Evolutionary conservation across 2,888 invertebrate species (phyloP).

Genomic region (Polydrusus tereticollis): DNA sequence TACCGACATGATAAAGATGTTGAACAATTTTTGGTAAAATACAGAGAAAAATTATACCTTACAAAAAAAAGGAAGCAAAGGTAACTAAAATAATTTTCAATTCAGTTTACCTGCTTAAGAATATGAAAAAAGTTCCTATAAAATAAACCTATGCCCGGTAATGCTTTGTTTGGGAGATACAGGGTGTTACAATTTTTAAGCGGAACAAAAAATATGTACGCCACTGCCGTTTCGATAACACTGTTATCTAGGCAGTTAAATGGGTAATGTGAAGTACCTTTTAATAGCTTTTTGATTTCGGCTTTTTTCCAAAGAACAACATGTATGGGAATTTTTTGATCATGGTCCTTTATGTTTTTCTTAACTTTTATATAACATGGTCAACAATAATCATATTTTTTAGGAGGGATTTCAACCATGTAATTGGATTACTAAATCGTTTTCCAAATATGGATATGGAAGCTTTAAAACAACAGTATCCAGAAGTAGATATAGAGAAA

Average conservation of each 20-base stretch:
- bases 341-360: too few species aligned
- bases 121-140: too few species aligned
- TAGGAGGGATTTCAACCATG: slow-evolving; percentile 76
- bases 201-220: too few species aligned
- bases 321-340: too few species aligned
- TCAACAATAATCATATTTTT: slow-evolving; percentile 31
- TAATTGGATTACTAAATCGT: slow-evolving; percentile 77
- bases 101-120: too few species aligned
- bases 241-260: too few species aligned
- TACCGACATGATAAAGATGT: slow-evolving; percentile 74
- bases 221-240: too few species aligned
- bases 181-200: slow-evolving; percentile 56
- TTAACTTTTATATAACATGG: too few species aligned
- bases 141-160: too few species aligned
- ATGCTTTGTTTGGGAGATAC: too few species aligned
- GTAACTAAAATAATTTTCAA: slow-evolving; percentile 59
- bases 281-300: background rate
- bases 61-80: slow-evolving; percentile 72
- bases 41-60: slow-evolving; percentile 76
- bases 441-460: slow-evolving; percentile 84
- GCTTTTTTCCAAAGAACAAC: too few species aligned
- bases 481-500: slow-evolving; percentile 81
- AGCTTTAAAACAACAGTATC: slow-evolving; percentile 79
- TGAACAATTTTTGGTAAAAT: slow-evolving; percentile 72
- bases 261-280: too few species aligned